These are phyloP conservation scores for Catharus ustulatus DNA, from an alignment of 2,797 vertebrate genomes.

Conservation along the genomic window DNA sequence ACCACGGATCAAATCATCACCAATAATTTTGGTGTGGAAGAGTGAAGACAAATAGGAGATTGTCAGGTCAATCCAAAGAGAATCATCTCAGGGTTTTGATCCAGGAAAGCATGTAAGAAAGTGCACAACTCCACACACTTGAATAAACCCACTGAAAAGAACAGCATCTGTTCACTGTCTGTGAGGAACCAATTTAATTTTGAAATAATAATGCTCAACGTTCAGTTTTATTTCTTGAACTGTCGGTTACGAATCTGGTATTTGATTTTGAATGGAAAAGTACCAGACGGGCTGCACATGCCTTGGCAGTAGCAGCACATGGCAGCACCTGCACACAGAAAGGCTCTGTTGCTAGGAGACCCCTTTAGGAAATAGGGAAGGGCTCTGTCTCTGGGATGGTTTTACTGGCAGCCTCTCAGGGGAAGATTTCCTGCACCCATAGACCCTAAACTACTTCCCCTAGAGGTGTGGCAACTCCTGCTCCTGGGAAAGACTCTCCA, in stretches of 20 bases:
- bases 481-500: not conserved
- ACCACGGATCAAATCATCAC: not conserved
- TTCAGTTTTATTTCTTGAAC: not conserved
- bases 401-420: not conserved
- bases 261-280: not conserved
- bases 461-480: not conserved
- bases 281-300: not conserved
- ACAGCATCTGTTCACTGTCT: not conserved
- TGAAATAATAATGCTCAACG: not conserved
- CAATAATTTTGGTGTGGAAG: not conserved
- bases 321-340: not conserved
- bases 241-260: not conserved
- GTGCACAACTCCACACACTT: not conserved
- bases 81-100: not conserved
- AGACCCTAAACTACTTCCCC: too few relatives aligned
- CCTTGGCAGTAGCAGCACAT: not conserved
- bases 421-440: not conserved
- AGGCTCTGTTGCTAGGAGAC: not conserved
- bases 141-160: not conserved
- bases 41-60: not conserved
- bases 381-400: not conserved
- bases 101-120: not conserved
- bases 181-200: not conserved
- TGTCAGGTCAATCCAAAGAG: not conserved
- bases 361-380: too few relatives aligned